Conservation (phyloP, 2,113 vertebrate genomes). For the Dasypus novemcinctus region DNA sequence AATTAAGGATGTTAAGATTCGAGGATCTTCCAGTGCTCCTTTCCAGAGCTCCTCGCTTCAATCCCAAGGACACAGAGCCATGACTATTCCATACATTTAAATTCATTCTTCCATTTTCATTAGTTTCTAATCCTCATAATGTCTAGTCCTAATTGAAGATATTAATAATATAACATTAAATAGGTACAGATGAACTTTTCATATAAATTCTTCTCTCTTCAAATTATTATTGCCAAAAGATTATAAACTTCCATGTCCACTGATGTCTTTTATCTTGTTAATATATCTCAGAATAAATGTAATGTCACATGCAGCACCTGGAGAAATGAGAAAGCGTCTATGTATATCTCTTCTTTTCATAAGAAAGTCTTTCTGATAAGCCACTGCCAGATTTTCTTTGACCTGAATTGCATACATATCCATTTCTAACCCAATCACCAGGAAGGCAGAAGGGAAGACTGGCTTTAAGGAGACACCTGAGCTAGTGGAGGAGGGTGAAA, state of each 20-base stretch:
- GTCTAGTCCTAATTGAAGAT: constrained; percentile 35
- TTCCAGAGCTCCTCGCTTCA: not conserved
- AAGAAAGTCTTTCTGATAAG: not conserved
- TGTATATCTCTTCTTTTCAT: not conserved
- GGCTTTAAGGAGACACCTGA: not conserved
- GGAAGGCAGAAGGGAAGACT: not conserved
- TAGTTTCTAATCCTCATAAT: constrained; percentile 35
- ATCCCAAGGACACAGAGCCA: constrained; percentile 73
- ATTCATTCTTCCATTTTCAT: not conserved
- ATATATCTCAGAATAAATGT: not conserved
- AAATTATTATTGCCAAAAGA: not conserved
- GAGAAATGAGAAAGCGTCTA: not conserved
- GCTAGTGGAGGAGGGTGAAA: not conserved
- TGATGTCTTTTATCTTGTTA: constrained; percentile 14
- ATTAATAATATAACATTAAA: constrained; percentile 78
- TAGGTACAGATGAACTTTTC: constrained; percentile 63
- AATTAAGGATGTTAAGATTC: not conserved
- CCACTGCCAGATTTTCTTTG: not conserved
- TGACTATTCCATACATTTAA: constrained; percentile 64
- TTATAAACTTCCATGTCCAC: not conserved
- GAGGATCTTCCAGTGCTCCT: not conserved
- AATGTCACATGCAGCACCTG: not conserved
- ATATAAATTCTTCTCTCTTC: constrained; percentile 66
- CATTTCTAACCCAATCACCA: not conserved
- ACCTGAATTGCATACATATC: not conserved